phyloP scores from a whole-genome alignment of 1,140 invertebrate species.

The Macrotrachela quadricornifera region DNA sequence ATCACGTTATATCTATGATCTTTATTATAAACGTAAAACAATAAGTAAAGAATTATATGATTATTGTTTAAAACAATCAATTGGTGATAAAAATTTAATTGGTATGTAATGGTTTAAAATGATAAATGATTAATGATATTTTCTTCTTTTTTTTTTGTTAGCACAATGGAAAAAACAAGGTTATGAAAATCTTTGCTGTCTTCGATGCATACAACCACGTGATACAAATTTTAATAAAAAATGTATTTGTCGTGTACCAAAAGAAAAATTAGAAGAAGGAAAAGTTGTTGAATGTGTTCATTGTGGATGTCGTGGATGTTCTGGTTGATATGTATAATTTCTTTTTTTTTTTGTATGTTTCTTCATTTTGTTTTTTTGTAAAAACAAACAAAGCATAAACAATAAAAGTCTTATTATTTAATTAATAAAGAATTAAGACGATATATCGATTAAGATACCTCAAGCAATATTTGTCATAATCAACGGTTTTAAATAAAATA shows the following conservation, averaged over 20 bases:
- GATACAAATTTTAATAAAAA: conserved; percentile 99
- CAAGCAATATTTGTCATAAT: too few species aligned
- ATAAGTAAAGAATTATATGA: conserved; percentile 91
- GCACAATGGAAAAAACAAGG: conserved; percentile 32
- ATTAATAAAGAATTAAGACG: too few species aligned
- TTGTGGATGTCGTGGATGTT: conserved; percentile 87
- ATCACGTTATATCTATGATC: conserved; percentile 84
- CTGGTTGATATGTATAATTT: conserved; percentile 37
- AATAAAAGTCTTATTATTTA: too few species aligned
- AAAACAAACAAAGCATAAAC: too few species aligned
- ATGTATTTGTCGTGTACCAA: conserved; percentile 94
- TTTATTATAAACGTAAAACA: conserved; percentile 83
- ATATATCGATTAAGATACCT: too few species aligned
- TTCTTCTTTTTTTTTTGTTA: too few species aligned
- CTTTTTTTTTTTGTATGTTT: too few species aligned
- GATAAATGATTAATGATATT: too few species aligned
- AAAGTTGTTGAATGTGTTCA: conserved; percentile 90
- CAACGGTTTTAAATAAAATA: too few species aligned
- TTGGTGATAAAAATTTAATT: conserved; percentile 87
- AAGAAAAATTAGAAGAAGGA: conserved; percentile 89
- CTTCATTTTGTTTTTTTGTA: too few species aligned
- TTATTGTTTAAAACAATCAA: conserved; percentile 84
- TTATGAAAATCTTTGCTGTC: conserved; percentile 94
- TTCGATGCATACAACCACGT: conserved; percentile 90
- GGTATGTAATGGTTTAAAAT: conserved; percentile 42